Evolutionary conservation across 1,140 invertebrate species (phyloP).

Genomic region (Trichomalopsis sarcophagae): DNA sequence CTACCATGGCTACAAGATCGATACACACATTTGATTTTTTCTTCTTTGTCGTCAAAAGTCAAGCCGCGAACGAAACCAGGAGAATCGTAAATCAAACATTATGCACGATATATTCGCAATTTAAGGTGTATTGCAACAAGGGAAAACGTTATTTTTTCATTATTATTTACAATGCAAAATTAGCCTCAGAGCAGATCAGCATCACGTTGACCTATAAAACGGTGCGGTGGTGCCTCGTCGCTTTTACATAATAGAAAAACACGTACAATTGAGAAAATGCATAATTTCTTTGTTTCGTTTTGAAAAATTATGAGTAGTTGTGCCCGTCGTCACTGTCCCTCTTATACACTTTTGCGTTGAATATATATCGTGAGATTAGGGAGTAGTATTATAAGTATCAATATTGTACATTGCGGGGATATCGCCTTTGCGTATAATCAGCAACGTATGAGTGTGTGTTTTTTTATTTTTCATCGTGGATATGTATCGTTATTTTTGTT

Average conservation of each 20-base stretch:
- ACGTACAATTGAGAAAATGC: conserved; percentile 30
- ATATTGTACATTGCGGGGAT: conserved; percentile 31
- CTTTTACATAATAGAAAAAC: conserved; percentile 40
- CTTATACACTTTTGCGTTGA: conserved; percentile 11
- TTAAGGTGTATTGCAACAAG: neutral
- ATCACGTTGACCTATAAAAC: neutral
- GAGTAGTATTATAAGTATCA: conserved; percentile 9
- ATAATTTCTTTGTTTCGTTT: conserved; percentile 15
- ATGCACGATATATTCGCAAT: neutral
- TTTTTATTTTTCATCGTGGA: conserved; percentile 12
- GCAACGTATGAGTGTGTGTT: neutral
- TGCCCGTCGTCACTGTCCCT: conserved; percentile 35
- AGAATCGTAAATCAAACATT: neutral
- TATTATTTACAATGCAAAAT: conserved; percentile 44
- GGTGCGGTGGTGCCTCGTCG: conserved; percentile 3
- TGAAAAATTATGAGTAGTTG: conserved; percentile 44
- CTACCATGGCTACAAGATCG: neutral
- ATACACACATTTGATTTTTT: neutral
- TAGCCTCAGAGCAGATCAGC: neutral
- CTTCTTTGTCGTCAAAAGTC: neutral
- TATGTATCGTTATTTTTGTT: conserved; percentile 45
- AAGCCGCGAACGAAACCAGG: neutral
- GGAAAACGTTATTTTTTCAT: neutral
- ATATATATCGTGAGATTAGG: conserved; percentile 16
- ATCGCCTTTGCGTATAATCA: conserved; percentile 25